Conservation (phyloP, 1,140 invertebrate species). For the Rhagoletis pomonella region DNA sequence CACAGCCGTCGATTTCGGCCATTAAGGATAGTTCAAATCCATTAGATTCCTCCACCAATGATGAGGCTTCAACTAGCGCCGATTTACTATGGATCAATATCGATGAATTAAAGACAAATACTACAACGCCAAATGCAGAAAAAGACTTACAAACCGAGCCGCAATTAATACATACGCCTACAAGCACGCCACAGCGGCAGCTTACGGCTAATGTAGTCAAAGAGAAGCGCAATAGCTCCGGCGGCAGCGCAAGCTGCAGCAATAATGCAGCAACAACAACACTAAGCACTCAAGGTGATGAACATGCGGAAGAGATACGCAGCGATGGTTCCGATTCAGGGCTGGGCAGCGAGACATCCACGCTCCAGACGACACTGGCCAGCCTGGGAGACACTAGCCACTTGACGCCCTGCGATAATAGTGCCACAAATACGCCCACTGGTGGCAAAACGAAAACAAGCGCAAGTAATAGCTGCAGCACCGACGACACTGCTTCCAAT, state of each 20-base stretch:
- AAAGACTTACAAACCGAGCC: slow-evolving; percentile 5
- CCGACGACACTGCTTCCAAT: background rate
- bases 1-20: slow-evolving; percentile 49
- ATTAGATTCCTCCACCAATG: slow-evolving; percentile 59
- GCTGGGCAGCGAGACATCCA: slow-evolving; percentile 79
- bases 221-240: background rate
- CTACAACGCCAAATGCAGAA: slow-evolving; percentile 28
- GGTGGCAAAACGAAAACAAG: background rate
- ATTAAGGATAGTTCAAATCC: slow-evolving; percentile 22
- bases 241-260: background rate
- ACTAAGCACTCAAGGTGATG: background rate
- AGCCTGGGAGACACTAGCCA: slow-evolving; percentile 56
- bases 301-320: slow-evolving; percentile 75
- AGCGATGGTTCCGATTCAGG: slow-evolving; percentile 90
- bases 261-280: slow-evolving; percentile 3
- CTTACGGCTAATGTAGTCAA: background rate
- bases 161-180: background rate
- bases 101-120: slow-evolving; percentile 31
- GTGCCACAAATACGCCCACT: slow-evolving; percentile 24
- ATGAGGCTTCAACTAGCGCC: slow-evolving; percentile 59
- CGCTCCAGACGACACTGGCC: slow-evolving; percentile 55
- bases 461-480: background rate
- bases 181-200: background rate
- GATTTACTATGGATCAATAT: slow-evolving; percentile 46
- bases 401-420: slow-evolving; percentile 2